A percentile compares a stretch with the other conserved stretches of the same genome.
phyloP scores from a whole-genome alignment of 1,140 invertebrate species.

The Atta texana region DNA sequence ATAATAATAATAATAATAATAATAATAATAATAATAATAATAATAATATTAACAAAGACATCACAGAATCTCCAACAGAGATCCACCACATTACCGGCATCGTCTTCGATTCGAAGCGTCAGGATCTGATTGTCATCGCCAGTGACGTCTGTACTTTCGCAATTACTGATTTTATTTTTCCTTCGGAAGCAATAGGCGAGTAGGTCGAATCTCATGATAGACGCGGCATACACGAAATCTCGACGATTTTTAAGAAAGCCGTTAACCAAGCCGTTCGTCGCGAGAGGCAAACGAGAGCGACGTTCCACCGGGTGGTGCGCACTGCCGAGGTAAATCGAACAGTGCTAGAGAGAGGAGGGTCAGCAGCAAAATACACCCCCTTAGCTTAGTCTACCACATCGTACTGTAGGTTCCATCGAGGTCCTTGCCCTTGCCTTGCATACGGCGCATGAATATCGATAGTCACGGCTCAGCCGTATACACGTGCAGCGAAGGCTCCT shows the following conservation, averaged over 20 bases:
- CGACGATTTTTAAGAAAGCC: conserved; percentile 12
- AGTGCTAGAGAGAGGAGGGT: conserved; percentile 35
- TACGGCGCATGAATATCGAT: conserved; percentile 83
- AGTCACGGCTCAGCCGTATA: conserved; percentile 69
- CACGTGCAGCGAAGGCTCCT: conserved; percentile 22
- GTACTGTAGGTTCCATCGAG: conserved; percentile 75
- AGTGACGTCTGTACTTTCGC: conserved; percentile 19
- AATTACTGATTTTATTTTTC: conserved; percentile 78
- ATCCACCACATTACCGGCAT: conserved; percentile 9
- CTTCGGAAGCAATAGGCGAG: conserved; percentile 79
- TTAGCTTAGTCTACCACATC: conserved; percentile 67
- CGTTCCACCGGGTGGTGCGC: conserved; percentile 16
- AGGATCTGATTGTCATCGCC: background rate
- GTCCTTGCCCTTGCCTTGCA: conserved; percentile 84
- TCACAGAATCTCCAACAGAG: background rate
- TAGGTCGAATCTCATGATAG: conserved; percentile 80
- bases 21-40: too few species aligned
- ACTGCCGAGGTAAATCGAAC: conserved; percentile 42
- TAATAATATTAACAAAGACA: background rate
- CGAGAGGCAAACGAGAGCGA: background rate
- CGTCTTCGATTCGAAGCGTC: conserved; percentile 33
- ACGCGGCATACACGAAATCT: conserved; percentile 6
- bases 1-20: too few species aligned
- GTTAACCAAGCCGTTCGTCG: background rate
- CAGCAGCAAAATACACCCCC: conserved; percentile 16